These are phyloP conservation scores for Melinaea marsaeus DNA, from an alignment of 2,888 invertebrate genomes.

Conservation along the genomic window DNA sequence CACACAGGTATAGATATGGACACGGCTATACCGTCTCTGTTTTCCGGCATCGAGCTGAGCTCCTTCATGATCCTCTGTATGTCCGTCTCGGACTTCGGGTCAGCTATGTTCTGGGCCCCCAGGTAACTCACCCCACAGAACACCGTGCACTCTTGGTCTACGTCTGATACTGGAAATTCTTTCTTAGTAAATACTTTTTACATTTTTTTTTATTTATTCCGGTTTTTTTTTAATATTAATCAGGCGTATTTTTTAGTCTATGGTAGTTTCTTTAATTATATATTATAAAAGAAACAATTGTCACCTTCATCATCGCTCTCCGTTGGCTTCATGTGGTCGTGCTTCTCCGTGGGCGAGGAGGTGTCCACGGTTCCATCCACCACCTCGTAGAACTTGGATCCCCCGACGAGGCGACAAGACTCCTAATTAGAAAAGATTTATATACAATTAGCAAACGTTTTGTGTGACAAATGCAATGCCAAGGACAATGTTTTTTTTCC, in stretches of 20 bases:
- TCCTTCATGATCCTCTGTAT: slow-evolving; percentile 96
- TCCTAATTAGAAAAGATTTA: slow-evolving; percentile 52
- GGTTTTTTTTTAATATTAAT: too few relatives aligned
- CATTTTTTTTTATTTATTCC: too few relatives aligned
- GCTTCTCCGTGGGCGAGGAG: slow-evolving; percentile 81
- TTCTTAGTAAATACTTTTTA: not conserved
- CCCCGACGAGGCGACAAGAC: slow-evolving; percentile 69
- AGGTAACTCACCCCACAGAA: slow-evolving; percentile 96
- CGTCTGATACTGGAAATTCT: slow-evolving; percentile 81
- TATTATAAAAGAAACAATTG: slow-evolving; percentile 4
- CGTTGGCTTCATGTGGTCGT: slow-evolving; percentile 87
- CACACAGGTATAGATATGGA: slow-evolving; percentile 95
- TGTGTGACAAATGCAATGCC: too few relatives aligned
- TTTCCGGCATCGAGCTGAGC: slow-evolving; percentile 86
- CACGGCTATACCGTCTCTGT: slow-evolving; percentile 88
- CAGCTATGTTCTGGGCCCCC: slow-evolving; percentile 93
- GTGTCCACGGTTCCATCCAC: slow-evolving; percentile 54
- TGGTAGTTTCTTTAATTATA: too few relatives aligned
- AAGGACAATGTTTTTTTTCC: too few relatives aligned
- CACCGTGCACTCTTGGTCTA: slow-evolving; percentile 92
- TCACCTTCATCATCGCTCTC: slow-evolving; percentile 86
- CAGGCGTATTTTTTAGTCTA: too few relatives aligned
- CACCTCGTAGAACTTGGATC: slow-evolving; percentile 73
- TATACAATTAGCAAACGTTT: slow-evolving; percentile 34
- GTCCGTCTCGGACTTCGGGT: slow-evolving; percentile 94